phyloP scores from a whole-genome alignment of 2,888 invertebrate species.

The Nasonovia ribisnigri region DNA sequence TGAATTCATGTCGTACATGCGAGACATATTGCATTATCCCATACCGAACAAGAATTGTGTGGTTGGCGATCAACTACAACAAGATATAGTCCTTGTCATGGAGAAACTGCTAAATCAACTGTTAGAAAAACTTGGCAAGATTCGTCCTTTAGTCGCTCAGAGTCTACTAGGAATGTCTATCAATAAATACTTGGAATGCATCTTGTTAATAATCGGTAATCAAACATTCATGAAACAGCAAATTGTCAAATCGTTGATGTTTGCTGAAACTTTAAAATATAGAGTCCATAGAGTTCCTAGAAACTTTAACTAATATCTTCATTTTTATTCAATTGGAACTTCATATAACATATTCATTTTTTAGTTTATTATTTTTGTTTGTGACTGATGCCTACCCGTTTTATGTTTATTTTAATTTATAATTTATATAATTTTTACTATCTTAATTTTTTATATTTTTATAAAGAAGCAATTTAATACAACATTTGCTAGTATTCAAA shows the following conservation, averaged over 20 bases:
- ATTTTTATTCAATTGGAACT: background rate
- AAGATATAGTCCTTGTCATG: slow-evolving; percentile 42
- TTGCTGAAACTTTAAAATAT: slow-evolving; percentile 6
- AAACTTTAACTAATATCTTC: slow-evolving; percentile 25
- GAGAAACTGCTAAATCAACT: slow-evolving; percentile 23
- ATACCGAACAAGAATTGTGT: slow-evolving; percentile 51
- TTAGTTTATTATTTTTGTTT: background rate
- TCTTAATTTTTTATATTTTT: background rate
- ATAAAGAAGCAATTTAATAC: background rate
- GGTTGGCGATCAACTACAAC: slow-evolving; percentile 31
- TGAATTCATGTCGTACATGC: slow-evolving; percentile 43
- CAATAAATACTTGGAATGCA: slow-evolving; percentile 51
- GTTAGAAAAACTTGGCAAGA: background rate
- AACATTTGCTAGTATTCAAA: background rate
- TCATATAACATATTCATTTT: background rate
- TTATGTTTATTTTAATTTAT: background rate
- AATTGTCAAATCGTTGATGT: background rate
- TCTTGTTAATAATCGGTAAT: slow-evolving; percentile 22
- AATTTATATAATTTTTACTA: background rate
- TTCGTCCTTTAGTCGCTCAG: background rate
- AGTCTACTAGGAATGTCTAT: slow-evolving; percentile 34
- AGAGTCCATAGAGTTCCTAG: background rate
- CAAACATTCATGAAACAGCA: slow-evolving; percentile 37
- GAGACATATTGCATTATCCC: slow-evolving; percentile 44
- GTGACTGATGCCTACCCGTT: background rate